These are phyloP conservation scores for Vombatus ursinus DNA, from an alignment of 2,113 vertebrate species.

Conservation along the genomic window DNA sequence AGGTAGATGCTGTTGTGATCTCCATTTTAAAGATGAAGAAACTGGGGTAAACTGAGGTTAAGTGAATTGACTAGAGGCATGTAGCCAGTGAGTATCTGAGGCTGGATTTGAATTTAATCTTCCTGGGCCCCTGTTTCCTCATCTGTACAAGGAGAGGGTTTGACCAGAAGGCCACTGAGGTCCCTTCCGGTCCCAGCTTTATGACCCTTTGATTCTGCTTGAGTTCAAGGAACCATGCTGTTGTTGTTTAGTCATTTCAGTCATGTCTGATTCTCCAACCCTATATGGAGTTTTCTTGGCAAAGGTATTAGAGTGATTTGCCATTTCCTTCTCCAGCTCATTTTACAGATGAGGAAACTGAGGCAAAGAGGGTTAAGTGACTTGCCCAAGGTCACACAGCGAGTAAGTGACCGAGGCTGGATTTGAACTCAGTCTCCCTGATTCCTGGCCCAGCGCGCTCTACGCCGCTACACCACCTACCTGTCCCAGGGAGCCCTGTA, in stretches of 20 bases:
- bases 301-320: background rate
- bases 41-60: background rate
- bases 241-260: too few relatives aligned
- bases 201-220: background rate
- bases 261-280: too few relatives aligned
- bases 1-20: background rate
- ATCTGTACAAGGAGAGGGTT: background rate
- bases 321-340: background rate
- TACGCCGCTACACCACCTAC: background rate
- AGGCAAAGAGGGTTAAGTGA: background rate
- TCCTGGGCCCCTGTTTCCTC: background rate
- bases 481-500: background rate
- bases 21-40: background rate
- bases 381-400: background rate
- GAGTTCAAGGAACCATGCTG: background rate
- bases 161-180: too few relatives aligned
- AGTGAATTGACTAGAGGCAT: background rate
- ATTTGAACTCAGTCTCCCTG: background rate
- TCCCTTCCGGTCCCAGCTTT: background rate
- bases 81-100: too few relatives aligned
- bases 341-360: background rate
- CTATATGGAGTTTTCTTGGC: too few relatives aligned
- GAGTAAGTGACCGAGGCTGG: background rate
- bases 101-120: background rate
- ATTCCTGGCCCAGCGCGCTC: background rate